A percentile compares a stretch with the other conserved stretches of the same genome.
These are phyloP conservation scores for Caenorhabditis parvicauda DNA, from an alignment of 2,888 invertebrate species.

Conservation along the genomic window DNA sequence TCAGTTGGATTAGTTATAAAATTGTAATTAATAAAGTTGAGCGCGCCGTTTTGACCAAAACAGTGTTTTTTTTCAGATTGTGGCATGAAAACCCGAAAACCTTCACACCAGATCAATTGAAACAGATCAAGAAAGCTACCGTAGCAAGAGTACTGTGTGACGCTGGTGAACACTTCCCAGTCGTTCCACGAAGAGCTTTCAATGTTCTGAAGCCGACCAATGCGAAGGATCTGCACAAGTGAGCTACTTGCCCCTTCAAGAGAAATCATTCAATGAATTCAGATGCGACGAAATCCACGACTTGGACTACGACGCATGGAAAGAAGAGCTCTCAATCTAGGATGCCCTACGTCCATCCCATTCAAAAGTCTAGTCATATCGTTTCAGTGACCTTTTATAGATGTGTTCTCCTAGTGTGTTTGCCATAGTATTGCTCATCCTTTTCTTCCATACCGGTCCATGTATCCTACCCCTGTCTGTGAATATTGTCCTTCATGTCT, in stretches of 20 bases:
- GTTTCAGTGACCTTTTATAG: neutral
- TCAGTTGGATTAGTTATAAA: too few species aligned
- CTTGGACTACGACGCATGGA: constrained; percentile 40
- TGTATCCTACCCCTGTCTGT: too few species aligned
- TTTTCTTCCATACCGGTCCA: too few species aligned
- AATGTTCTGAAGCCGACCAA: constrained; percentile 35
- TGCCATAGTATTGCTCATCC: too few species aligned
- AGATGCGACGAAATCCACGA: constrained; percentile 41
- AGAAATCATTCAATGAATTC: constrained; percentile 11
- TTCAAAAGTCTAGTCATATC: neutral
- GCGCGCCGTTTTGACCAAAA: neutral
- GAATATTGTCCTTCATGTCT: too few species aligned
- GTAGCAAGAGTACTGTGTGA: constrained; percentile 67
- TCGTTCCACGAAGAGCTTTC: constrained; percentile 54
- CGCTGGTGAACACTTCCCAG: constrained; percentile 40
- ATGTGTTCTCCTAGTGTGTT: neutral
- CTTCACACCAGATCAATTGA: constrained; percentile 81
- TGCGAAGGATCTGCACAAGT: constrained; percentile 17
- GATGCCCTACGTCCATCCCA: neutral
- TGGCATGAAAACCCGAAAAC: constrained; percentile 88
- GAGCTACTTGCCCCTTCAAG: neutral
- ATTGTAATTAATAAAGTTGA: constrained; percentile 1
- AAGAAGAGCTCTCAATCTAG: constrained; percentile 33
- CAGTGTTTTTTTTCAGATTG: constrained; percentile 70
- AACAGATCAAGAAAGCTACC: constrained; percentile 78